Base-by-base conservation (phyloP, 2,797 vertebrate species). In the Mus spretus region DNA sequence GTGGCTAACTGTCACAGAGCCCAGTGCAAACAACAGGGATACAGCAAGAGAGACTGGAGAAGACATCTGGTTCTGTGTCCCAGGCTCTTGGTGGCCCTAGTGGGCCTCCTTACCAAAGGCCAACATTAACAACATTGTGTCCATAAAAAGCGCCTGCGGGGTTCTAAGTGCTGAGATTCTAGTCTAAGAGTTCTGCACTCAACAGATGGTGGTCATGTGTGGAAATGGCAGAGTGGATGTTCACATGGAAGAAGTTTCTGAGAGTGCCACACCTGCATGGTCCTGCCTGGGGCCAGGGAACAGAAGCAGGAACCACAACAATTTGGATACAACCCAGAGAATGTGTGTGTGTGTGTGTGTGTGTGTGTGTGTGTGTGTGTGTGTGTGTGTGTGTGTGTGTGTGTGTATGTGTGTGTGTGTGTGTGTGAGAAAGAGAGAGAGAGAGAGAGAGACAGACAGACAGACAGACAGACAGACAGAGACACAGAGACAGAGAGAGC, bases 221-320 rank as follows among this genome's bases (percentile, higher is more conserved):
- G 40, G 83, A 82, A 80, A 50, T 6, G 14, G 12, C 17, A 19
- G 20, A 17, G 28, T n/a, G n/a, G 1, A 9, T 37, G 15, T 65
- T 87, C 81, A 74, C 24, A 11, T 24, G 53, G 44, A 53, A 11
- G 28, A 34, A 15, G 50, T 20, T 26, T 79, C 61, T 22, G 34
- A 6, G 20, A 31, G 67, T 7, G 1, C 1, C 1, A 26, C n/a
- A 4, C 24, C 57, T 44, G 2, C 2, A 24, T 34, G 3, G 50
- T 65, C 47, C 19, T 34, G 13, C 26, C 53, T 53, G 8, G 63
- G 12, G 5, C 13, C 26, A 3, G n/a, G 55, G 59, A 50, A 2
- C 50, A 37, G 1, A 50, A 61, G 47, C 20, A 34, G 3, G 24
- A 74, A 50, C 65, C 34, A 37, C 53, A 44, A 0, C 14, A 40